These are phyloP conservation scores for Meloidogyne hapla DNA, from an alignment of 1,140 invertebrate genomes.

Conservation along the genomic window DNA sequence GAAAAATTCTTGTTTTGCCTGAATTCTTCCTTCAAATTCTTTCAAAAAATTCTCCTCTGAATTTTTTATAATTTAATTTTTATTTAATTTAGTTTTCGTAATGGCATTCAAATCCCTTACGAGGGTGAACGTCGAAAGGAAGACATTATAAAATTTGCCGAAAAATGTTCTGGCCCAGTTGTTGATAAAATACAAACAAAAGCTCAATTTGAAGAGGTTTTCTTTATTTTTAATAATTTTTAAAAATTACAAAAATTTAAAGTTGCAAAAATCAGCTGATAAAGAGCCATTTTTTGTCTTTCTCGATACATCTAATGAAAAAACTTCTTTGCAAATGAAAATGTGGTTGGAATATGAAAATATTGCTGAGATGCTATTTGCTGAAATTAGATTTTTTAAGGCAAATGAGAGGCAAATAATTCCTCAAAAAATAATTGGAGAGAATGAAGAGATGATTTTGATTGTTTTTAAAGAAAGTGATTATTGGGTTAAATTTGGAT, in stretches of 20 bases:
- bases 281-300: conserved; percentile 61
- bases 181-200: conserved; percentile 42
- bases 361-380: conserved; percentile 51
- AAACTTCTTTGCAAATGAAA: conserved; percentile 19
- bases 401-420: not conserved
- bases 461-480: not conserved
- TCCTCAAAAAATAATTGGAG: conserved; percentile 21
- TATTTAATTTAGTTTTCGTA: conserved; percentile 75
- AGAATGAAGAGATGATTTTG: not conserved
- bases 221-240: not conserved
- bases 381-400: conserved; percentile 46
- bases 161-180: conserved; percentile 76
- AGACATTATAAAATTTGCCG: conserved; percentile 88
- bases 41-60: not conserved
- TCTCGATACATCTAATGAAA: conserved; percentile 39
- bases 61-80: not conserved
- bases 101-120: conserved; percentile 77
- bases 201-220: conserved; percentile 48
- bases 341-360: conserved; percentile 50
- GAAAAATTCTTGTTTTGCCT: not conserved
- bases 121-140: conserved; percentile 84
- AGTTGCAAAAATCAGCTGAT: conserved; percentile 49
- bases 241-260: conserved; percentile 32
- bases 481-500: conserved; percentile 17
- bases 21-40: not conserved